phyloP scores from a whole-genome alignment of 2,888 invertebrate genomes.

The Pyrocoelia pectoralis region DNA sequence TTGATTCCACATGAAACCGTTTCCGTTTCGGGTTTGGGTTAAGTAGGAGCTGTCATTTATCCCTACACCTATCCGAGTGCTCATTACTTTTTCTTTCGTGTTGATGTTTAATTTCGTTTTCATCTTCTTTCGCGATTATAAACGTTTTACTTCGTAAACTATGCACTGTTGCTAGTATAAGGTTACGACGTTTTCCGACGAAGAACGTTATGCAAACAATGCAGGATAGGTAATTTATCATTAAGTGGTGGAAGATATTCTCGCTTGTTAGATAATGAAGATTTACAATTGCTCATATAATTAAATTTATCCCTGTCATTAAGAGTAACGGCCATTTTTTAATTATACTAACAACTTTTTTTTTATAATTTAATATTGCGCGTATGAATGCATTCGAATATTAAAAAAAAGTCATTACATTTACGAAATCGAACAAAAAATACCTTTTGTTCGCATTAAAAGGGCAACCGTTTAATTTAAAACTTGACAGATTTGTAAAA shows the following conservation, averaged over 20 bases:
- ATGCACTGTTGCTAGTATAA: too few relatives aligned
- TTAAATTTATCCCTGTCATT: constrained; percentile 40
- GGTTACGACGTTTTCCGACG: constrained; percentile 35
- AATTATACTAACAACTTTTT: constrained; percentile 23
- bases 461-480: too few relatives aligned
- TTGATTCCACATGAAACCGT: constrained; percentile 35
- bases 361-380: not conserved
- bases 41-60: constrained; percentile 48
- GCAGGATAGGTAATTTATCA: constrained; percentile 43
- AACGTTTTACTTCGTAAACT: too few relatives aligned
- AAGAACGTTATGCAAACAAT: constrained; percentile 41
- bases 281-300: constrained; percentile 41
- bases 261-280: constrained; percentile 40
- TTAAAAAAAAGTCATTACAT: too few relatives aligned
- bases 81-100: constrained; percentile 21
- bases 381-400: too few relatives aligned
- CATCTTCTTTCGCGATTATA: constrained; percentile 15
- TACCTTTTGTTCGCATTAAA: too few relatives aligned
- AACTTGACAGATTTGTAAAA: too few relatives aligned
- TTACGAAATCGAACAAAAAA: too few relatives aligned
- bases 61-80: constrained; percentile 43
- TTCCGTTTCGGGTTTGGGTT: constrained; percentile 38
- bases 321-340: constrained; percentile 37
- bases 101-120: constrained; percentile 29
- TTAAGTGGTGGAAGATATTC: constrained; percentile 34